A percentile compares a stretch with the other conserved stretches of the same genome.
phyloP scores from a whole-genome alignment of 2,797 vertebrate genomes.

The Pseudochromis fuscus region DNA sequence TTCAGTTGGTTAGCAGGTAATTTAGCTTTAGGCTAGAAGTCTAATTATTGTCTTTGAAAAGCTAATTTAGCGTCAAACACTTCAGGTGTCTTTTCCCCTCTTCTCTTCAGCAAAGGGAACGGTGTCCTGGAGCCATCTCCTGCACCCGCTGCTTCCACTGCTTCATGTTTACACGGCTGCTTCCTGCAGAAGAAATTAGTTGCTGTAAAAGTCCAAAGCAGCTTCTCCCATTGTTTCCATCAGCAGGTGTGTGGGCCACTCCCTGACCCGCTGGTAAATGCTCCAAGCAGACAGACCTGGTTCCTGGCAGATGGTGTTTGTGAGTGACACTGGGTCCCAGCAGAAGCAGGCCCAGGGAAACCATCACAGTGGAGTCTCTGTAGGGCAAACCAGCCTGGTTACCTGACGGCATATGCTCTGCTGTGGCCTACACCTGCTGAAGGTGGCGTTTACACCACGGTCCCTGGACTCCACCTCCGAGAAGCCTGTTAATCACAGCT shows the following conservation, averaged over 20 bases:
- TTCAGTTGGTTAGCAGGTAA: slow-evolving; percentile 90
- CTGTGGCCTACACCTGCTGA: slow-evolving; percentile 88
- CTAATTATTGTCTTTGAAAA: slow-evolving; percentile 91
- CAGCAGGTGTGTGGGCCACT: slow-evolving; percentile 69
- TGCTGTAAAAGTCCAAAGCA: slow-evolving; percentile 36
- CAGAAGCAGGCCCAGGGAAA: slow-evolving; percentile 86
- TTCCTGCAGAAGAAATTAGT: slow-evolving; percentile 60
- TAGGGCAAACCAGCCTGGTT: slow-evolving; percentile 82
- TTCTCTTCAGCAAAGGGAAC: slow-evolving; percentile 81
- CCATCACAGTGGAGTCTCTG: slow-evolving; percentile 80
- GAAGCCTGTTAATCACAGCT: slow-evolving; percentile 81
- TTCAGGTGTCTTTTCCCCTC: slow-evolving; percentile 87
- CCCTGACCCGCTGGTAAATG: slow-evolving; percentile 78
- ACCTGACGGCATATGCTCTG: slow-evolving; percentile 85
- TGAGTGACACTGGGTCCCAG: slow-evolving; percentile 87
- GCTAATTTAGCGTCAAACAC: slow-evolving; percentile 88
- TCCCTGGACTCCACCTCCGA: slow-evolving; percentile 79
- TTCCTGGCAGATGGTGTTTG: slow-evolving; percentile 92
- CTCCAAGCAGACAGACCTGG: slow-evolving; percentile 77
- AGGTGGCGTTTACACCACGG: slow-evolving; percentile 82
- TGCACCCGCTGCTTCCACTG: slow-evolving; percentile 54
- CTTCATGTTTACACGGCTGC: slow-evolving; percentile 72
- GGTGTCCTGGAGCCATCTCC: slow-evolving; percentile 77
- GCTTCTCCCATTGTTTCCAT: slow-evolving; percentile 55
- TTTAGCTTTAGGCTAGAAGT: slow-evolving; percentile 88